A percentile compares a stretch with the other conserved stretches of the same genome.
Evolutionary conservation across 2,113 vertebrate genomes (phyloP).

Genomic region (Gobiocypris rarus): DNA sequence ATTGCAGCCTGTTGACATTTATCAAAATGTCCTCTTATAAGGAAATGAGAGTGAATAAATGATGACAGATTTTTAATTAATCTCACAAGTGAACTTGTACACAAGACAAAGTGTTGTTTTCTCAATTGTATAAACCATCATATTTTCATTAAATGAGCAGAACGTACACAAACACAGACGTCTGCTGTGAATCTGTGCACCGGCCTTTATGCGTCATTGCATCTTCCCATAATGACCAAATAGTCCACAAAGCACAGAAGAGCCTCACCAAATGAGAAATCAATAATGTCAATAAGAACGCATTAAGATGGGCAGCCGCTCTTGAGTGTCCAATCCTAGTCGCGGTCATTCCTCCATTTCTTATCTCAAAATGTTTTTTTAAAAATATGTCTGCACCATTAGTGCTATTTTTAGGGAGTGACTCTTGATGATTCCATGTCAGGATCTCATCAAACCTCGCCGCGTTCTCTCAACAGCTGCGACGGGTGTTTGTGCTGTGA

Average conservation of each 20-base stretch:
- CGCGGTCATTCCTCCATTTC: slow-evolving; percentile 67
- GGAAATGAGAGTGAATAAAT: neutral
- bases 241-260: slow-evolving; percentile 52
- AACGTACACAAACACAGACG: neutral
- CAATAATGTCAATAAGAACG: slow-evolving; percentile 73
- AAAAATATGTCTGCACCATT: neutral
- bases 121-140: neutral
- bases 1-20: neutral
- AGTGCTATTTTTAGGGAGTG: slow-evolving; percentile 10
- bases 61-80: neutral
- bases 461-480: neutral
- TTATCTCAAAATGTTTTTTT: slow-evolving; percentile 24
- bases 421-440: neutral
- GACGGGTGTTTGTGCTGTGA: neutral
- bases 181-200: slow-evolving; percentile 18
- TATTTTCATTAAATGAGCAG: slow-evolving; percentile 15
- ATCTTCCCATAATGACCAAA: slow-evolving; percentile 26
- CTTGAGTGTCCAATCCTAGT: slow-evolving; percentile 61
- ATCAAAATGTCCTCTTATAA: neutral
- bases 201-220: neutral
- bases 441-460: slow-evolving; percentile 13
- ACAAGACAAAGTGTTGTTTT: neutral
- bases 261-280: slow-evolving; percentile 70
- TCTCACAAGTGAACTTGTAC: neutral
- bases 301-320: slow-evolving; percentile 69